Evolutionary conservation across 2,797 vertebrate species (phyloP).

Genomic region (Microtus californicus): DNA sequence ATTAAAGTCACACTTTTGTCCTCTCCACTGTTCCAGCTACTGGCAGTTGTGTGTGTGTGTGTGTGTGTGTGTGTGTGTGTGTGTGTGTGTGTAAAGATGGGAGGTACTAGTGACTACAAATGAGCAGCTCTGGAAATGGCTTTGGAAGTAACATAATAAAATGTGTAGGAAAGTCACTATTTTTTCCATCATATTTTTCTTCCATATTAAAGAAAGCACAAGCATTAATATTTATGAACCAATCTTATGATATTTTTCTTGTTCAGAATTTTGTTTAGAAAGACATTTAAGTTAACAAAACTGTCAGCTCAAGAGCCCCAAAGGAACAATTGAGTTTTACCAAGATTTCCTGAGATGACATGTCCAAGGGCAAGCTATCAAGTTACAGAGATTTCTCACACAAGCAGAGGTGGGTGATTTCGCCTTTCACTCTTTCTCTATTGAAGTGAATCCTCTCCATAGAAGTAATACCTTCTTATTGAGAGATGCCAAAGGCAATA

Average conservation of each 20-base stretch:
- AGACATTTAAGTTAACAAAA: slow-evolving; percentile 36
- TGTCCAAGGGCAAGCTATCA: slow-evolving; percentile 42
- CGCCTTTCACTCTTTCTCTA: background rate
- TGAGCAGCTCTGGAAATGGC: background rate
- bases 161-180: background rate
- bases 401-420: background rate
- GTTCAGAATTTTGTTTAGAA: slow-evolving; percentile 9
- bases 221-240: background rate
- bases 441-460: background rate
- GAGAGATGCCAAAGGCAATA: background rate
- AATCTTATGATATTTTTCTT: background rate
- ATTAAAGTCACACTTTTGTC: background rate
- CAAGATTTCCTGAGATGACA: background rate
- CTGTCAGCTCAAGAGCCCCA: background rate
- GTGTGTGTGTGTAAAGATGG: background rate
- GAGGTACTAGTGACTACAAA: background rate
- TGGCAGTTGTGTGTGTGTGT: background rate
- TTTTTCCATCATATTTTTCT: background rate
- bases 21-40: background rate
- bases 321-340: background rate
- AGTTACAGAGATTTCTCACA: background rate
- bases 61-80: background rate
- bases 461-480: slow-evolving; percentile 41
- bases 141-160: background rate
- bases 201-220: background rate